Evolutionary conservation across 2,113 vertebrate species (phyloP), one percentile per base, ranked within the genome.

Genomic region (Strigops habroptila): DNA sequence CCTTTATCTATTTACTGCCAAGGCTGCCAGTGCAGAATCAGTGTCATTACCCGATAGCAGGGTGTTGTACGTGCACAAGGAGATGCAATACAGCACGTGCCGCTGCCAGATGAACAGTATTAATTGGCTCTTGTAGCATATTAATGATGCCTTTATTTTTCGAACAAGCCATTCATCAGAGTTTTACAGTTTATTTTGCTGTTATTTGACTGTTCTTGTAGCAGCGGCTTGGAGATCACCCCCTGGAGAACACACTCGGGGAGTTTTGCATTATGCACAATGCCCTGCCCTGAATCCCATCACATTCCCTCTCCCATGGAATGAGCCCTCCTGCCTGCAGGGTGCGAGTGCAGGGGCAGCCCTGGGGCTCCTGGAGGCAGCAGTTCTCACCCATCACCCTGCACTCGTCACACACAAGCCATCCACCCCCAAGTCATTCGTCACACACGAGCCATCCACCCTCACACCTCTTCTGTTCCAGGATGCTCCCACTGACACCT

Each of bases 401-500:
- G 4, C 48, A 2, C 30, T 39, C 17, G 2, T 21, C 41, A 8
- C 6, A 2, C 3, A 0, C 2, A 3, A 59, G 28, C 37, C 28
- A 1, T 11, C 57, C 13, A 2, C 51, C 24, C 35, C 30, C 33
- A 3, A n/a, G n/a, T n/a, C 48, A 2, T 25, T 39, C 17, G 2
- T 21, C 41, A 8, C 6, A 2, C 3, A 0, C 2, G 4, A 59
- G 28, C 37, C 28, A 1, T 11, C 57, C 13, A 2, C 51, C 24
- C 35, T n/a, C 33, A 3, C 39, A 5, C n/a, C 22, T 37, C 8
- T 21, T 28, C 63, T 43, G 3, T 30, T 49, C 63, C 0, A 6
- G 59, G 74, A 35, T 11, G 31, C 62, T 49, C 35, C 62, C 16
- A 0, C 11, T 4, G 60, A 8, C 19, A 13, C 68, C 3, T 25